Percentiles rank a stretch among this genome's conserved stretches.
Evolutionary conservation across 2,888 invertebrate species (phyloP).

Genomic region (Caenorhabditis wallacei): DNA sequence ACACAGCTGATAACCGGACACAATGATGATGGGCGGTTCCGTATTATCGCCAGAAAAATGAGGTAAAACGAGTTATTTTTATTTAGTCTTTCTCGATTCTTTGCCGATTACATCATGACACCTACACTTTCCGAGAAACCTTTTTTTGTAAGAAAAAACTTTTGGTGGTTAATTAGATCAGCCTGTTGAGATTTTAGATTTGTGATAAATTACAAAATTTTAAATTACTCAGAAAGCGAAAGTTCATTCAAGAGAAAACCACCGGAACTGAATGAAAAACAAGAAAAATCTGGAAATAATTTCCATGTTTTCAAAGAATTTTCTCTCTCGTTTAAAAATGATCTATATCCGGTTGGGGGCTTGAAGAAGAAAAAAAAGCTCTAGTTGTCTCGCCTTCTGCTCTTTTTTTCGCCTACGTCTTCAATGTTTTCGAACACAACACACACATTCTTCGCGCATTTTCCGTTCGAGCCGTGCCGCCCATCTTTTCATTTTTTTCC

Average conservation of each 20-base stretch:
- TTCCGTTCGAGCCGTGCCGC: conserved; percentile 32
- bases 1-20: conserved; percentile 51
- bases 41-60: conserved; percentile 43
- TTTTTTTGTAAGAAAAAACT: conserved; percentile 2
- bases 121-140: not conserved
- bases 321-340: conserved; percentile 3
- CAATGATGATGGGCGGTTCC: conserved; percentile 39
- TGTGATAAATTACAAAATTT: too few species aligned
- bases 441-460: conserved; percentile 42
- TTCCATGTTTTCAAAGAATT: conserved; percentile 14
- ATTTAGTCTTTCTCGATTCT: not conserved
- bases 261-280: not conserved
- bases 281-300: not conserved
- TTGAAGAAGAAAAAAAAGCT: not conserved
- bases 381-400: not conserved
- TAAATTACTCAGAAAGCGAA: too few species aligned
- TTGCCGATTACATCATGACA: not conserved
- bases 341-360: not conserved
- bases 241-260: too few species aligned
- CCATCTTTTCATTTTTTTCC: conserved; percentile 19
- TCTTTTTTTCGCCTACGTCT: conserved; percentile 3
- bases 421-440: conserved; percentile 28
- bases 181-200: too few species aligned
- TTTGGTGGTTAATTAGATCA: not conserved
- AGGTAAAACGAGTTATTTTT: conserved; percentile 57